Base-by-base conservation (phyloP, 2,888 invertebrate species). In the Mechanitis mazaeus region DNA sequence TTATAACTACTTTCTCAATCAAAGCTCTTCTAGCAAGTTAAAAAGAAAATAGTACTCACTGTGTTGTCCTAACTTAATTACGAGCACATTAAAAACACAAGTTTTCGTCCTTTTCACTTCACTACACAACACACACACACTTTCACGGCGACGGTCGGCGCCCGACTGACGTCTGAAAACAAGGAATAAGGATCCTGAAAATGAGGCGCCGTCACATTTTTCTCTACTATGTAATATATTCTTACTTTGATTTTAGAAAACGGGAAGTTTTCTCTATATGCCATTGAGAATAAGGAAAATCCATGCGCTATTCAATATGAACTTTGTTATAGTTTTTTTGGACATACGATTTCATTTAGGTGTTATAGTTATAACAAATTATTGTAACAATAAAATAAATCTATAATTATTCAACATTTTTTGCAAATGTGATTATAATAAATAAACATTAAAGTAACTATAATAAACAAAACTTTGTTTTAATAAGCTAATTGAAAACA, bases 111-210 rank as follows among this genome's bases (percentile, higher is more conserved):
- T 7, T 11, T 28, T 31, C 31, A 42, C 57, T 35, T 56, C 55
- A 33, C 33, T n/a, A 28, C 54, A 50, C 45, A 4, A n/a, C 45
- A 33, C 61, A 47, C 59, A 47, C 58, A 57, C 54, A 55, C 20
- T 45, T 7, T 47, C 47, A 28, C 62, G 58, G 59, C 65, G 47
- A 59, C 46, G 42, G 46, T 58, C 65, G 68, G 68, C 68, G 68
- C 67, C 68, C 57, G 59, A 68, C 68, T 68, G 68, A 56, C 68
- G 68, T 56, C 57, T 68, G 59, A 57, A 58, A 58, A 58, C 59
- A 56, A 33, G n/a, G 55, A 55, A 46, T 58, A 45, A 61, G 58
- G 59, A 47, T 55, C 57, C 54, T 58, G 47, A 58, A 55, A 61
- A 42, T 59, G 53, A 56, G 59, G 47, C 57, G 58, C 57, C 57